Evolutionary conservation across 2,888 invertebrate genomes (phyloP), one percentile per base, ranked within the genome.

Genomic region (Megalurothrips usitatus): DNA sequence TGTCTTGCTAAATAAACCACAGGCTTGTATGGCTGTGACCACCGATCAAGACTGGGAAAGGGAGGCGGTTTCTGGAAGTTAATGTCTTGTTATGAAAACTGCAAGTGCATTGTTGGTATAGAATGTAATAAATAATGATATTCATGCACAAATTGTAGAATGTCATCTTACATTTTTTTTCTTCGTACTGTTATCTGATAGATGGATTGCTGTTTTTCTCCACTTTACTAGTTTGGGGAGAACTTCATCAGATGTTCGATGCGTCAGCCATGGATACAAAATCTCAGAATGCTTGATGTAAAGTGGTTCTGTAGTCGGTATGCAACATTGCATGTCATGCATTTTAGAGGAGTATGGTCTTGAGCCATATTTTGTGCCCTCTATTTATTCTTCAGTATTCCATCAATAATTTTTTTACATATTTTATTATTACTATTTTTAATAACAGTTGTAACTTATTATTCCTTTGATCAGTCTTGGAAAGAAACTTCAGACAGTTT

Each of bases 401-500:
- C 68, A 75, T 75, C 68, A 26, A 75, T 23, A 75, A 26, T 75
- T 75, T 75, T 68, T 75, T 75, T 75, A 75, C 68, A 75, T 75
- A 75, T 75, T 75, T 75, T 75, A 75, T 75, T 75, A 75, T 75
- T 75, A 12, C 12, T 75, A 75, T 75, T 75, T 75, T 75, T 75
- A 75, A 75, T 75, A 75, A 26, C 68, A 75, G 23, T 9, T 75
- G 68, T 75, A 75, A 75, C 26, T 75, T 75, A 75, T 26, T 26
- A 26, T 26, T 12, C 23, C 68, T 26, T 75, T 43, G 34, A 43
- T 43, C 26, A 75, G 68, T 75, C 68, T 75, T 75, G 26, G 26
- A 75, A 26, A 12, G 8, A 12, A 26, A 26, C 26, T 75, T 75
- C 68, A 75, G 68, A 75, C 23, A 26, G 68, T 26, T 26, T 26